phyloP scores from a whole-genome alignment of 2,888 invertebrate genomes.

The Apamea sordens region DNA sequence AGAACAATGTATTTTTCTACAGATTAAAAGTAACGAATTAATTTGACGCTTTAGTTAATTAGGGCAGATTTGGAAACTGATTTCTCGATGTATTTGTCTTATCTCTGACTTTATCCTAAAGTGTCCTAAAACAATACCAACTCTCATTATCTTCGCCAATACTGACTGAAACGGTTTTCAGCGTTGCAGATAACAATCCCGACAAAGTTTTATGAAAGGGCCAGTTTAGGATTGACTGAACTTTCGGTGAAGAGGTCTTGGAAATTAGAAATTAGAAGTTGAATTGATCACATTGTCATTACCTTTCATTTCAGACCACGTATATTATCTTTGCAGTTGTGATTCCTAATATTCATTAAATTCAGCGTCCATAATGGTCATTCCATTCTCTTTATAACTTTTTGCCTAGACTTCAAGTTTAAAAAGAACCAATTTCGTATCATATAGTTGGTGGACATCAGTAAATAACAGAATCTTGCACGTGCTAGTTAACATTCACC shows the following conservation, averaged over 20 bases:
- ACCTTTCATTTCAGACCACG: neutral
- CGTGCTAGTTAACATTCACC: conserved; percentile 37
- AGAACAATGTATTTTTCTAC: neutral
- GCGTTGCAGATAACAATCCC: conserved; percentile 10
- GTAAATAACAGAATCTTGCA: neutral
- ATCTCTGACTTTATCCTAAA: conserved; percentile 15
- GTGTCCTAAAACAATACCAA: conserved; percentile 17
- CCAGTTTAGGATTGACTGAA: conserved; percentile 12
- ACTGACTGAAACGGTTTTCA: conserved; percentile 12
- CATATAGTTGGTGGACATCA: neutral
- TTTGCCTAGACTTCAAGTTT: neutral
- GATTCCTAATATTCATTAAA: neutral
- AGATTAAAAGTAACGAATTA: conserved; percentile 4
- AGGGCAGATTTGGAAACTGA: neutral
- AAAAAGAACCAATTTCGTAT: neutral
- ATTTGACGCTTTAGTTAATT: neutral
- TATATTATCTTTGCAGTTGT: neutral
- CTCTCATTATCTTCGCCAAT: conserved; percentile 9
- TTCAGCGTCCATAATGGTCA: neutral
- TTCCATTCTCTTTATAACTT: neutral
- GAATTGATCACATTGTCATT: neutral
- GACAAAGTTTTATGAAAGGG: conserved; percentile 27
- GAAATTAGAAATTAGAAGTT: neutral
- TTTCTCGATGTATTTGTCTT: conserved; percentile 19
- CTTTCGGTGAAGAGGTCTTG: neutral